These are phyloP conservation scores for Aleiodes leptofemur DNA, from an alignment of 2,888 invertebrate species.

Conservation along the genomic window DNA sequence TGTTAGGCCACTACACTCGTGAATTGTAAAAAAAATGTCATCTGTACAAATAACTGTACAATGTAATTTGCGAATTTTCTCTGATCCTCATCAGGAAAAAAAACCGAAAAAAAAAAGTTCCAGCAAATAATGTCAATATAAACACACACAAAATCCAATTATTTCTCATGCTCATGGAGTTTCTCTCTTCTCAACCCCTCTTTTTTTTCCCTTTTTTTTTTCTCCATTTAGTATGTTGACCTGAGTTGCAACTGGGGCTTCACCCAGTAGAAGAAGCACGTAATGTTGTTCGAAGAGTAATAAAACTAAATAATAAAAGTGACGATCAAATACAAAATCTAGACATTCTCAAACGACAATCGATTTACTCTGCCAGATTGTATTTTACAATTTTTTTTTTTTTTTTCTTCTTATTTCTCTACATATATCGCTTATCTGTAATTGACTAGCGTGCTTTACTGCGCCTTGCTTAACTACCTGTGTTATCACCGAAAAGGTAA, in stretches of 20 bases:
- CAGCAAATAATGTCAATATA: slow-evolving; percentile 23
- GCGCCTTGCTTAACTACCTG: too few relatives aligned
- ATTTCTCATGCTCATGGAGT: neutral
- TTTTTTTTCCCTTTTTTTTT: too few relatives aligned
- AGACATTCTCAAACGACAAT: too few relatives aligned
- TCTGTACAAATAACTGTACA: neutral
- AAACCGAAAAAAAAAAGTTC: neutral
- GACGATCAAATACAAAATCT: neutral
- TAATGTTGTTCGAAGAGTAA: slow-evolving; percentile 8
- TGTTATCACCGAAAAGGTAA: too few relatives aligned
- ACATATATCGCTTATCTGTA: too few relatives aligned
- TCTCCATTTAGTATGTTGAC: slow-evolving; percentile 8
- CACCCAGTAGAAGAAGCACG: slow-evolving; percentile 2
- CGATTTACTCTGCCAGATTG: too few relatives aligned
- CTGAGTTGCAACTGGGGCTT: slow-evolving; percentile 20
- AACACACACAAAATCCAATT: slow-evolving; percentile 23
- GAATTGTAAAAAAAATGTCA: too few relatives aligned
- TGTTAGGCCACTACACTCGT: too few relatives aligned
- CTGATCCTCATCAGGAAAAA: neutral
- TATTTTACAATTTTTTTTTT: too few relatives aligned
- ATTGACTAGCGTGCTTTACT: too few relatives aligned
- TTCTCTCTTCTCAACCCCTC: too few relatives aligned
- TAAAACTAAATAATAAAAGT: slow-evolving; percentile 5
- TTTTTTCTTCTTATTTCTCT: too few relatives aligned
- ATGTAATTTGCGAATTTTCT: slow-evolving; percentile 4